Conservation (phyloP, 2,888 invertebrate species). For the Pseudanteris insignis region DNA sequence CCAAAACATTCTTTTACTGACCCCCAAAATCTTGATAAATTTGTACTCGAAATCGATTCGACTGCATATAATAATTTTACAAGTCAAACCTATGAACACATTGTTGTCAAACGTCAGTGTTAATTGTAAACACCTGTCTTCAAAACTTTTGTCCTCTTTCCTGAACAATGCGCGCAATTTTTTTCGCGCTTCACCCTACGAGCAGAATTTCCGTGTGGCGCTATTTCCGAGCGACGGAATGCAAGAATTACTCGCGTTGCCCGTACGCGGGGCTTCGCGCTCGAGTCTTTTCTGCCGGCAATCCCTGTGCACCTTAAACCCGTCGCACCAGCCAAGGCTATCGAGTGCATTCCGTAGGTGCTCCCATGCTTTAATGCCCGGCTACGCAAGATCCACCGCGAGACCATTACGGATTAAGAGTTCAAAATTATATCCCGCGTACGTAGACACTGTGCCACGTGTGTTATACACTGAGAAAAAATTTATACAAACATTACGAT, state of each 20-base stretch:
- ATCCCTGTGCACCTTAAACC: constrained; percentile 47
- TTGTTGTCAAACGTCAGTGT: no score
- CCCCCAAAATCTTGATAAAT: no score
- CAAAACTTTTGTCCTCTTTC: no score
- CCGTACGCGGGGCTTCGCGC: constrained; percentile 38
- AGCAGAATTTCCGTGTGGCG: constrained; percentile 36
- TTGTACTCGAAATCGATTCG: no score
- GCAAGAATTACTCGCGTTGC: constrained; percentile 31
- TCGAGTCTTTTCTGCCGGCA: constrained; percentile 48
- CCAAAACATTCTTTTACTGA: no score
- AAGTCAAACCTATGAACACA: no score
- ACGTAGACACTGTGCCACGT: no score
- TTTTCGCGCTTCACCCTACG: constrained; percentile 23
- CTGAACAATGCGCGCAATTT: constrained; percentile 22
- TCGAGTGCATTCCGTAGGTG: constrained; percentile 58
- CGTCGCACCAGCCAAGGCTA: constrained; percentile 62
- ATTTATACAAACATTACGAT: no score
- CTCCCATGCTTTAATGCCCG: constrained; percentile 40
- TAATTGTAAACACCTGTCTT: no score
- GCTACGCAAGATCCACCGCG: constrained; percentile 13
- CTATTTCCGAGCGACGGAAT: constrained; percentile 40
- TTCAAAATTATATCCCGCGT: background rate
- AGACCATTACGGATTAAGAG: background rate
- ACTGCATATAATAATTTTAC: no score
- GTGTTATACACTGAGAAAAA: no score